Base-by-base conservation (phyloP, 2,888 invertebrate species). In the Itoplectis maculator region DNA sequence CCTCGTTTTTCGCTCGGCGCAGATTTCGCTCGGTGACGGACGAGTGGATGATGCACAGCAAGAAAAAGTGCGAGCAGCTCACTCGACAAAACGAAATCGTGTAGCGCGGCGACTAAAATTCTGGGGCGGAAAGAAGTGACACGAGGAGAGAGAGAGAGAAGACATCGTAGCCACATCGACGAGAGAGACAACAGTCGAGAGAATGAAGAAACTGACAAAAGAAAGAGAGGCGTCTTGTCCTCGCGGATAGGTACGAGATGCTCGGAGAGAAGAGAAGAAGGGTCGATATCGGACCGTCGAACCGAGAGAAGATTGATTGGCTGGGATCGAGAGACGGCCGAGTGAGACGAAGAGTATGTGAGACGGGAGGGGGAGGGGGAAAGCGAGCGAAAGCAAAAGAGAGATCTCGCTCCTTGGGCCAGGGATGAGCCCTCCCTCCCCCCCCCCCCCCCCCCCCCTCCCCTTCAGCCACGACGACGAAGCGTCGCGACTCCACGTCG, bases 281-380 rank as follows among this genome's bases (percentile, higher is more conserved):
- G 51, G 42, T 72, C 54, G 61, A 74, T 74, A 74, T 79, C 74
- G 79, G 61, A 51, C 35, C 65, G 47, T 66, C 69, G 69, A 59
- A 68, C 37, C 61, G 29, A 45, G 70, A 69, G 54, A 85, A 85
- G 82, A 85, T 85, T 85, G 85, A 84, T 85, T 79, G 81, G 72
- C 45, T 61, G 45, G 63, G 63, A 78, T 74, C 69, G 69, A 68
- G 61, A 54, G 74, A n/a, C n/a, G n/a, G n/a, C n/a, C n/a, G n/a
- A n/a, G n/a, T n/a, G n/a, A n/a, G n/a, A n/a, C n/a, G n/a, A n/a
- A n/a, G n/a, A n/a, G n/a, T n/a, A n/a, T n/a, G n/a, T n/a, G n/a
- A n/a, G n/a, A 5, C 29, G 29, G 5, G 29, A 29, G 29, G 29
- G 61, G 45, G 69, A 69, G 40, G 68, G 61, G 42, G 56, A 54